Evolutionary conservation across 2,888 invertebrate species (phyloP).

Genomic region (Chouioia cunea): DNA sequence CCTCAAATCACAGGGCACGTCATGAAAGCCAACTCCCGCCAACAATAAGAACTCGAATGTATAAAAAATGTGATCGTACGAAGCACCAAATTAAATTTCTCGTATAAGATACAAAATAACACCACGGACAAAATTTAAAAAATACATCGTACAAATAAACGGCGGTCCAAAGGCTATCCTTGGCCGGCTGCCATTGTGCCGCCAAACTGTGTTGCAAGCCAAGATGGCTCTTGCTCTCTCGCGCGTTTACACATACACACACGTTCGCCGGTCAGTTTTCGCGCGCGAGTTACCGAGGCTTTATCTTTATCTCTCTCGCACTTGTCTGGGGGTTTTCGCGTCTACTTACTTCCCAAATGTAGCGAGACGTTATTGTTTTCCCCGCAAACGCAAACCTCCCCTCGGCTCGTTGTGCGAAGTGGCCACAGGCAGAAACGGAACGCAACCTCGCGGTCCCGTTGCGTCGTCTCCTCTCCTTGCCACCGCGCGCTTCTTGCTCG

Average conservation of each 20-base stretch:
- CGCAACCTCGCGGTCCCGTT: too few relatives aligned
- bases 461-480: too few relatives aligned
- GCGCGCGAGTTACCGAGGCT: too few relatives aligned
- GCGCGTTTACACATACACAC: background rate
- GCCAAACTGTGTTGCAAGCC: background rate
- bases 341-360: background rate
- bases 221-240: constrained; percentile 19
- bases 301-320: too few relatives aligned
- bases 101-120: too few relatives aligned
- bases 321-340: background rate
- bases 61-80: too few relatives aligned
- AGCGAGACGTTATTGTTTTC: too few relatives aligned
- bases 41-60: too few relatives aligned
- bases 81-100: too few relatives aligned
- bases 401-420: background rate
- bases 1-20: constrained; percentile 30
- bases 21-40: constrained; percentile 8
- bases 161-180: background rate
- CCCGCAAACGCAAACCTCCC: background rate
- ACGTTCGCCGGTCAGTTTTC: too few relatives aligned
- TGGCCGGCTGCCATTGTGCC: constrained; percentile 24
- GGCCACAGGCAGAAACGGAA: background rate
- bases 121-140: too few relatives aligned
- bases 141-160: too few relatives aligned
- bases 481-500: background rate